Evolutionary conservation across 2,113 vertebrate genomes (phyloP).

Genomic region (Nestor notabilis): DNA sequence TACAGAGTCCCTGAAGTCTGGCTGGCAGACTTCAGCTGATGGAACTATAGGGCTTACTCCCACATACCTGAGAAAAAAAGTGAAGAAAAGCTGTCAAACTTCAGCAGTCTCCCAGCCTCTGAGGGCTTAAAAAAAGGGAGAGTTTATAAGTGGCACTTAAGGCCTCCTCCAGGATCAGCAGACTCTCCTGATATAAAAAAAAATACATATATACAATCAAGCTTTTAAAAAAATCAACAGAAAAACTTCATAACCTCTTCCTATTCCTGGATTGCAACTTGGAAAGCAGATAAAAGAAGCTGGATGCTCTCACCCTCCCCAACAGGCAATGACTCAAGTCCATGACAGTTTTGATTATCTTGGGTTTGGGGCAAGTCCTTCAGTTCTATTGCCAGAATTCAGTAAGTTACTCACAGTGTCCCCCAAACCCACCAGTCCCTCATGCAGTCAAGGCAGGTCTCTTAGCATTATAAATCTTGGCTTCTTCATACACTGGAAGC

Average conservation of each 20-base stretch:
- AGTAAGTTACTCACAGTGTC: neutral
- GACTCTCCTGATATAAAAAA: neutral
- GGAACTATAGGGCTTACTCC: conserved; percentile 15
- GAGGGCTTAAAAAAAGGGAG: neutral
- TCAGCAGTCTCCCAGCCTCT: neutral
- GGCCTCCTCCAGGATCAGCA: neutral
- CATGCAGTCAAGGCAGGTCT: neutral
- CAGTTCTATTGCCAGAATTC: neutral
- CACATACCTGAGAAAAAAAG: conserved; percentile 49
- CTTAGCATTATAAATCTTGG: neutral
- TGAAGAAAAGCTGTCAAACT: conserved; percentile 1
- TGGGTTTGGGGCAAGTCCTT: neutral
- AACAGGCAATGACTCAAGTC: neutral
- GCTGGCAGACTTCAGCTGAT: conserved; percentile 14
- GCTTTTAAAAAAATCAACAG: neutral
- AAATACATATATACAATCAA: conserved; percentile 31
- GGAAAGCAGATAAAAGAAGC: neutral
- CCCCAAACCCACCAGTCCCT: neutral
- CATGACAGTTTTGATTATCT: neutral
- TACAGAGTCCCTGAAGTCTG: conserved; percentile 18
- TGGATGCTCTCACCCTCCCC: neutral
- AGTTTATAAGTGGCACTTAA: neutral
- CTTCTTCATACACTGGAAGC: neutral
- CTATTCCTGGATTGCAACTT: neutral
- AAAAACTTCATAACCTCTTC: neutral